A percentile compares a stretch with the other conserved stretches of the same genome.
Evolutionary conservation across 2,113 vertebrate species (phyloP).

Genomic region (Daboia siamensis): DNA sequence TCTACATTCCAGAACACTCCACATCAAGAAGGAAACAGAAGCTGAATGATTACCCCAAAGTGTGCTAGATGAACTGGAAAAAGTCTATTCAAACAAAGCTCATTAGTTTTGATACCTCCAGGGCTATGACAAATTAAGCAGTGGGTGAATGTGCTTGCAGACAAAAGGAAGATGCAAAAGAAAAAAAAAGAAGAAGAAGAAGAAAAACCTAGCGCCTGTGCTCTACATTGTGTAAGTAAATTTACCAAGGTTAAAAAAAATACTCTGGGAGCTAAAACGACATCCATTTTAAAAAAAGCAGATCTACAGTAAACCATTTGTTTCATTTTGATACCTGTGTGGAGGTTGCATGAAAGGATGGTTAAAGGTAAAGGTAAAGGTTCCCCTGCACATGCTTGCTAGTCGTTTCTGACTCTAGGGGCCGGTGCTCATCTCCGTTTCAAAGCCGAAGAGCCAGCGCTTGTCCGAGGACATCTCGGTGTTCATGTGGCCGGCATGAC

Average conservation of each 20-base stretch:
- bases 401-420: no score
- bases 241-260: constrained; percentile 69
- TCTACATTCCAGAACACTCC: constrained; percentile 78
- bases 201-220: constrained; percentile 57
- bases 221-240: constrained; percentile 77
- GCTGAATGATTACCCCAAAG: constrained; percentile 88
- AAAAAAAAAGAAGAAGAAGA: not conserved
- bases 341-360: constrained; percentile 37
- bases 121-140: constrained; percentile 86
- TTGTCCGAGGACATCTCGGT: no score
- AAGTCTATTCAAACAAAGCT: constrained; percentile 91
- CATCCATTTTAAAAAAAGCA: constrained; percentile 45
- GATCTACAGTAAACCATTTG: constrained; percentile 62
- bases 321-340: constrained; percentile 62
- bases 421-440: no score
- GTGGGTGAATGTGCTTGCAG: constrained; percentile 79
- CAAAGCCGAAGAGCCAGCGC: no score
- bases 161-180: constrained; percentile 75
- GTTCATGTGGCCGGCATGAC: no score
- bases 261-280: constrained; percentile 70
- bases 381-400: no score
- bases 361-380: no score
- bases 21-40: constrained; percentile 79
- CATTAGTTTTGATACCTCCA: constrained; percentile 88
- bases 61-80: constrained; percentile 91